Evolutionary conservation across 2,888 invertebrate genomes (phyloP).

Genomic region (Melikaiella ostensackeni): DNA sequence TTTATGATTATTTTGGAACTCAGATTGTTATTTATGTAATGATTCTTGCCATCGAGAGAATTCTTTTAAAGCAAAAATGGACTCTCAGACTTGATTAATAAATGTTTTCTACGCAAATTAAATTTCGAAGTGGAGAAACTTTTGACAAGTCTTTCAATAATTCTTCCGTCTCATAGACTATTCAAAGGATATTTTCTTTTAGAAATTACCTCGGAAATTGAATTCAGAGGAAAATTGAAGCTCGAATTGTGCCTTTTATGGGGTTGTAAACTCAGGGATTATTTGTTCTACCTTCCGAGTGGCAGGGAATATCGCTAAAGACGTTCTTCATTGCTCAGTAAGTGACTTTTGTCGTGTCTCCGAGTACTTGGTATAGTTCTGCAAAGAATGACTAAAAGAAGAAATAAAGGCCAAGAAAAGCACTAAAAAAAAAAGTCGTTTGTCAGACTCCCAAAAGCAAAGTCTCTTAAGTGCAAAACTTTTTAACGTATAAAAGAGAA

Average conservation of each 20-base stretch:
- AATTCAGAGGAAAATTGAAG: background rate
- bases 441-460: constrained; percentile 59
- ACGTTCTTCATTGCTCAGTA: constrained; percentile 61
- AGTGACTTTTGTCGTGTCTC: constrained; percentile 69
- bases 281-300: constrained; percentile 43
- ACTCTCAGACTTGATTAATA: background rate
- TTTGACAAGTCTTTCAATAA: background rate
- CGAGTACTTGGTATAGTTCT: constrained; percentile 61
- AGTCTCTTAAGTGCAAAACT: constrained; percentile 58
- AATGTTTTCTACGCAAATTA: background rate
- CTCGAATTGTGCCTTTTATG: background rate
- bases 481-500: constrained; percentile 59
- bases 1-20: background rate
- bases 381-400: constrained; percentile 53
- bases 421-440: constrained; percentile 50
- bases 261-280: constrained; percentile 3
- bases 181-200: background rate
- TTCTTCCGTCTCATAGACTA: background rate
- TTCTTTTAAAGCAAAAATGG: background rate
- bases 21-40: background rate
- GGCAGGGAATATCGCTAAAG: constrained; percentile 57
- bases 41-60: background rate
- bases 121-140: background rate
- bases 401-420: constrained; percentile 37
- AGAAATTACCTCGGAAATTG: background rate